Percentiles rank a stretch among this genome's conserved stretches.
Conservation (phyloP, 2,888 invertebrate species). For the Diaphora mendica region DNA sequence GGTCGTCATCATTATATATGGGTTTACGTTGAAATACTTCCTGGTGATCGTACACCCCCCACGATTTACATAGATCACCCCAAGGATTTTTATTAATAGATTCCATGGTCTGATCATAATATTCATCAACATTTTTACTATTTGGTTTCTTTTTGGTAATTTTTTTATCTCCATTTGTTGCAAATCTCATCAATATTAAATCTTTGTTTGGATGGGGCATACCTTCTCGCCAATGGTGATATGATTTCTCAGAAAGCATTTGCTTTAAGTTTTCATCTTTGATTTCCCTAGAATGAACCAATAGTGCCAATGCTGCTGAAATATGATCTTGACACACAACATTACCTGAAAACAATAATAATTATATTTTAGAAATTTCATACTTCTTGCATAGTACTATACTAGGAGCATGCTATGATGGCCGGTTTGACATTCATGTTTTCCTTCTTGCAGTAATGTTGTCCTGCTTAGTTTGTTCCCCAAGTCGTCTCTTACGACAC, state of each 20-base stretch:
- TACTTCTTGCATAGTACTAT: not conserved
- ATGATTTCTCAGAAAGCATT: conserved; percentile 83
- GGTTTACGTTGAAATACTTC: conserved; percentile 80
- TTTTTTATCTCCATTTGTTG: conserved; percentile 90
- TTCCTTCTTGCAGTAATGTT: too few species aligned
- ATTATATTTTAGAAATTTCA: not conserved
- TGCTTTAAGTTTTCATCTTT: conserved; percentile 71
- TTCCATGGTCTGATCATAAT: conserved; percentile 64
- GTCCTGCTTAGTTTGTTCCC: too few species aligned
- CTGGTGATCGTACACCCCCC: conserved; percentile 89
- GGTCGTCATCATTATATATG: conserved; percentile 65
- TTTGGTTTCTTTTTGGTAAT: conserved; percentile 83
- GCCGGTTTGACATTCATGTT: too few species aligned
- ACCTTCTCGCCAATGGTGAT: conserved; percentile 92
- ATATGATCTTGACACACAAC: conserved; percentile 88
- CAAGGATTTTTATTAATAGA: conserved; percentile 88
- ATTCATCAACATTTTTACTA: conserved; percentile 54
- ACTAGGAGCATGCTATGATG: too few species aligned
- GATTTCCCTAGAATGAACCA: conserved; percentile 85
- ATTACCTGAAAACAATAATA: conserved; percentile 83
- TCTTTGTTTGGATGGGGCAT: conserved; percentile 88
- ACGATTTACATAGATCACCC: conserved; percentile 90
- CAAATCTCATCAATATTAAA: conserved; percentile 91
- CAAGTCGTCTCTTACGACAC: too few species aligned
- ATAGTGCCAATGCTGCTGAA: conserved; percentile 86